Evolutionary conservation across 1,140 invertebrate genomes (phyloP), one percentile per base, ranked within the genome.

Genomic region (Ctenoplectra terminalis): DNA sequence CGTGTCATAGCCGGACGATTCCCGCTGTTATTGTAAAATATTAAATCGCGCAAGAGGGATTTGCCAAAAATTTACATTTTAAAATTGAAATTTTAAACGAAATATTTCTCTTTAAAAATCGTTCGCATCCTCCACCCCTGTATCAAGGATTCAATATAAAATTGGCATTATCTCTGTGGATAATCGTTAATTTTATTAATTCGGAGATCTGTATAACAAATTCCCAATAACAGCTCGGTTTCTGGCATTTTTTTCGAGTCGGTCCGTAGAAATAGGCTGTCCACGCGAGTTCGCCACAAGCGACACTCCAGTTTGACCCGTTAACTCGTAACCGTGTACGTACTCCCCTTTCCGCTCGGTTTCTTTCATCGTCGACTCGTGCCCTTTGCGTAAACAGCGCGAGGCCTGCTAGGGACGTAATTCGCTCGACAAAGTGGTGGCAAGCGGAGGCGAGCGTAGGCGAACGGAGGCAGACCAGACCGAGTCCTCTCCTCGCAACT

Each of bases 341-440:
- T 63, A 61, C 43, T 40, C 43, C 76, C 43, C 40, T 52, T 80
- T 80, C 70, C 48, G 70, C 69, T 73, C 58, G 69, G 69, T 80
- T 73, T 80, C 77, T 73, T 73, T 63, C 70, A 72, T 73, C 54
- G 77, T 73, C 69, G 77, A 64, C 77, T 46, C 58, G 58, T 63
- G 69, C 46, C 31, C 46, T 72, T 26, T 15, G 46, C 46, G 77
- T 70, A 78, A 80, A 64, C 70, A 63, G 23, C 60, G 15, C 46
- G 46, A 23, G 69, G 67, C 29, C 46, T 50, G 58, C 60, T 26
- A 15, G 29, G 72, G 13, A 15, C 31, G 73, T 75, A 75, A 75
- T 75, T 75, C 73, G 61, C 60, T 64, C 46, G 58, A 52, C 72
- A 63, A 63, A 52, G 60, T 31, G 15, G 31, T 50, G 17, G 43